A percentile compares a stretch with the other conserved stretches of the same genome.
Conservation (phyloP, 2,888 invertebrate species). For the Nomada hirtipes region DNA sequence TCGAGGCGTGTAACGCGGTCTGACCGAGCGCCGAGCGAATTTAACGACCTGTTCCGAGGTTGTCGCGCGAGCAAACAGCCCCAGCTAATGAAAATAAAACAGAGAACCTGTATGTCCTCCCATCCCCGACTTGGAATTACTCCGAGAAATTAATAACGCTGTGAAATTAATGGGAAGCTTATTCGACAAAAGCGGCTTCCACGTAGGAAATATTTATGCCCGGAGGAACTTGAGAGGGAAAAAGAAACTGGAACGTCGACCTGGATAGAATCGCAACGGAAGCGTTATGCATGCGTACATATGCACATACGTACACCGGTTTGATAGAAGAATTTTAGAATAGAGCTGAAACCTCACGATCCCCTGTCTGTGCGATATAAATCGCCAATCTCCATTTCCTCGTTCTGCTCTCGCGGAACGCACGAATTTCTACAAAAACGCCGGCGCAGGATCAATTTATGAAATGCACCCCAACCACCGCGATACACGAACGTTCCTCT, state of each 20-base stretch:
- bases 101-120: slow-evolving; percentile 41
- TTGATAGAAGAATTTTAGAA: neutral
- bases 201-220: neutral
- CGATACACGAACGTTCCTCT: neutral
- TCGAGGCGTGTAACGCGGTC: slow-evolving; percentile 38
- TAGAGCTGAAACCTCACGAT: neutral
- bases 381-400: slow-evolving; percentile 13
- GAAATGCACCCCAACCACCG: neutral
- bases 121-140: slow-evolving; percentile 17
- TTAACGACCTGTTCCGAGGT: slow-evolving; percentile 64
- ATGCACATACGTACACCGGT: no score
- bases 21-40: slow-evolving; percentile 59
- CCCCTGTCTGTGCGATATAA: neutral
- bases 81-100: slow-evolving; percentile 74
- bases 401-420: no score
- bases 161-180: slow-evolving; percentile 37
- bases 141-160: slow-evolving; percentile 47
- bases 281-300: no score
- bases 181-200: slow-evolving; percentile 6
- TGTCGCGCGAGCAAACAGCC: slow-evolving; percentile 72
- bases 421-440: neutral
- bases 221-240: neutral
- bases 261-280: neutral
- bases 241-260: neutral
- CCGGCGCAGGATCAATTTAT: slow-evolving; percentile 16